Base-by-base conservation (phyloP, 2,888 invertebrate genomes). In the Heliconius ethilla region DNA sequence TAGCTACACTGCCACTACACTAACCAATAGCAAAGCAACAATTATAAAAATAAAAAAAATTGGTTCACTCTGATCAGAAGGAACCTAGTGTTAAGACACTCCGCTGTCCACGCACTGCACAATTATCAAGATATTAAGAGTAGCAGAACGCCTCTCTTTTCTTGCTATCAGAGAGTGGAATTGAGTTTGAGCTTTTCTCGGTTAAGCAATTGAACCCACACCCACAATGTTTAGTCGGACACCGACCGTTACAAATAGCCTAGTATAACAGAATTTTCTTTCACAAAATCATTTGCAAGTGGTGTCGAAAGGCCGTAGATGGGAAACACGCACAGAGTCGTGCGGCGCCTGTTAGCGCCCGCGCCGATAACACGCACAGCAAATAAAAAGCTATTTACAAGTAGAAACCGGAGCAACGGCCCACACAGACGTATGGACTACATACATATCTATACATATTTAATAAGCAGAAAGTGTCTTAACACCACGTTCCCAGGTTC, bases 301-400 rank as follows among this genome's bases (percentile, higher is more conserved):
- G 15, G 75, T 75, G 75, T 77, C 55, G 77, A 66, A 75, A 77
- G 72, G 51, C 27, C 55, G 65, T 73, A 70, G 75, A 75, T 76
- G 74, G 75, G 76, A 74, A 78, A 80, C 51, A 70, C 70, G 65
- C 70, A 65, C 51, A 70, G 63, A 75, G 51, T 75, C 79, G 79
- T 80, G 76, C 80, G 37, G 72, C 78, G 70, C 75, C 79, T 80
- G 70, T 80, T 80, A 80, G 75, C 81, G 76, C 78, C 74, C 59
- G 70, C 77, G 75, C 73, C 76, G 81, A 65, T 79, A 83, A 83
- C 40, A 15, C 75, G 69, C 62, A 51, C 67, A 7, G 67, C 81
- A 82, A 83, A 83, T 81, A 83, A 81, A 80, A 79, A 82, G 78
- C 78, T 78, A 75, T 79, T 80, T 80, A 76, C 76, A 67, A 27